A percentile compares a stretch with the other conserved stretches of the same genome.
These are phyloP conservation scores for Pomatostomus ruficeps DNA, from an alignment of 2,113 vertebrate species.

Conservation along the genomic window DNA sequence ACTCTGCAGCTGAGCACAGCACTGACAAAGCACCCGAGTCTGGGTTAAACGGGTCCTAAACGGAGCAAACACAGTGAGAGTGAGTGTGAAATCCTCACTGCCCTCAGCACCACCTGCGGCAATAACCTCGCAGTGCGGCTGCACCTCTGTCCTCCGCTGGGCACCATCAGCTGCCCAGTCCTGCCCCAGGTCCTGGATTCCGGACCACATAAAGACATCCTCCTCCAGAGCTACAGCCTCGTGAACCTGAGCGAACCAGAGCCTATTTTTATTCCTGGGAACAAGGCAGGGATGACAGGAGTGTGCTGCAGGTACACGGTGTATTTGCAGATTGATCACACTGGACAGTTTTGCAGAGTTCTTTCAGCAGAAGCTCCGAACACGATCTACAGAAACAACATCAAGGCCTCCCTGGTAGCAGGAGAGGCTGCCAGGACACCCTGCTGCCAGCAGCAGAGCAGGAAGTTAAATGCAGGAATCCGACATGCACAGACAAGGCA, in stretches of 20 bases:
- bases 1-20: background rate
- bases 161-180: background rate
- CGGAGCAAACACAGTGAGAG: background rate
- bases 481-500: background rate
- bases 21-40: background rate
- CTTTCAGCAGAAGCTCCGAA: background rate
- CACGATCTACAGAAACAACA: background rate
- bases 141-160: background rate
- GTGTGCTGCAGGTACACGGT: background rate
- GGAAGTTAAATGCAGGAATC: background rate
- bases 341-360: background rate
- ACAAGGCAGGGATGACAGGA: background rate
- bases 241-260: background rate
- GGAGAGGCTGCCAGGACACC: background rate
- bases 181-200: background rate
- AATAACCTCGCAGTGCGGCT: background rate
- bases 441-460: background rate
- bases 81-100: accelerated
- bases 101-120: background rate
- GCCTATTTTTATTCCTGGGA: background rate
- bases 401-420: background rate
- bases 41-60: background rate
- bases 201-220: background rate
- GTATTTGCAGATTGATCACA: background rate
- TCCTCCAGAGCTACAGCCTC: background rate